Conservation (phyloP, 2,113 vertebrate species). For the Rhombomys opimus region DNA sequence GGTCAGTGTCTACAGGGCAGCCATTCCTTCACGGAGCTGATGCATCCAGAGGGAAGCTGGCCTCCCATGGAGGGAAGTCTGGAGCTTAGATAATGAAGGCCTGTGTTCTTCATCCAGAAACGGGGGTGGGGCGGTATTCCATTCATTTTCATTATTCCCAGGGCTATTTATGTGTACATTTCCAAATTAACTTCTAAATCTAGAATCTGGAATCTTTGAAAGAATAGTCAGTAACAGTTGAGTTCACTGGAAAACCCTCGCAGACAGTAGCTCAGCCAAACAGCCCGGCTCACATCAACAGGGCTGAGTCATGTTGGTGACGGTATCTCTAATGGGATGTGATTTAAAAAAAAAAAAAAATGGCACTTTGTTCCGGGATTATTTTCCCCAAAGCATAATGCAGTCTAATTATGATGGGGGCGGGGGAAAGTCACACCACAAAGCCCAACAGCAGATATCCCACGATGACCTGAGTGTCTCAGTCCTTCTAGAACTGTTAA, state of each 20-base stretch:
- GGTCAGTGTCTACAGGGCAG: not conserved
- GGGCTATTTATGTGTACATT: not conserved
- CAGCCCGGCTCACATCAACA: not conserved
- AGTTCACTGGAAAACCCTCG: not conserved
- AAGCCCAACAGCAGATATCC: not conserved
- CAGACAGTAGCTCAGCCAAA: not conserved
- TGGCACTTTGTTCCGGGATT: not conserved
- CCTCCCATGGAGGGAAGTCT: not conserved
- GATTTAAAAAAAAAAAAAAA: not conserved
- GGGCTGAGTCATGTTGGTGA: not conserved
- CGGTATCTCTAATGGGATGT: not conserved
- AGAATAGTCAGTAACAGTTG: not conserved
- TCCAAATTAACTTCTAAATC: not conserved
- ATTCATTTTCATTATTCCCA: not conserved
- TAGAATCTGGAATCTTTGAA: slow-evolving; percentile 22
- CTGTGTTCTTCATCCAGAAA: not conserved
- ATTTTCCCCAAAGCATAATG: not conserved
- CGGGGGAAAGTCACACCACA: not conserved
- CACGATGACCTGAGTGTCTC: not conserved
- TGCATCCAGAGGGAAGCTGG: not conserved
- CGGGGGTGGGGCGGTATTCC: not conserved
- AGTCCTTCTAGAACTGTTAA: not conserved
- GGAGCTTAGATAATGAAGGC: not conserved
- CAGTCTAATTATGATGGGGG: not conserved
- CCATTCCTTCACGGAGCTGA: not conserved